Percentiles rank a stretch among this genome's conserved stretches.
Conservation (phyloP, 2,113 vertebrate species). For the Pimephales promelas region DNA sequence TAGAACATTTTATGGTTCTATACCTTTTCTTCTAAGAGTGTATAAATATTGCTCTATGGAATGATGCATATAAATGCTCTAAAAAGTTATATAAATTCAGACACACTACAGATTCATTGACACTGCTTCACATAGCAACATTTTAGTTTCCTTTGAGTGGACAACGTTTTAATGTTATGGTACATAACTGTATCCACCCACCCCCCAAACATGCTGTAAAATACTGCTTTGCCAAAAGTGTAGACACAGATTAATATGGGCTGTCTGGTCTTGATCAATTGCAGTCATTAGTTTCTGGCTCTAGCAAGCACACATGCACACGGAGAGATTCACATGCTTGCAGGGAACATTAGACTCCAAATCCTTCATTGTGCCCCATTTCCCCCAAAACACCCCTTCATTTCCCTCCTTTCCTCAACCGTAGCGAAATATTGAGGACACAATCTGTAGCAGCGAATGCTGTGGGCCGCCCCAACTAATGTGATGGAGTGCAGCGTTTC, state of each 20-base stretch:
- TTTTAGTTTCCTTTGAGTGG: not conserved
- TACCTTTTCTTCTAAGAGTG: no score
- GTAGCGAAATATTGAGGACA: constrained; percentile 4
- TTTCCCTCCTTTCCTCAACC: constrained; percentile 9
- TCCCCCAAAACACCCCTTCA: constrained; percentile 44
- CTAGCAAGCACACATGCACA: constrained; percentile 27
- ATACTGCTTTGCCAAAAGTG: not conserved
- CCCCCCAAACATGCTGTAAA: not conserved
- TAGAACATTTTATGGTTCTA: no score
- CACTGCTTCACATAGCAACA: not conserved
- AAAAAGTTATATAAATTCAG: not conserved
- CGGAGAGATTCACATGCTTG: constrained; percentile 39
- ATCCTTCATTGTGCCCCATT: constrained; percentile 75
- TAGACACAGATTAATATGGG: constrained; percentile 49
- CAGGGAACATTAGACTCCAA: constrained; percentile 60
- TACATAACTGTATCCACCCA: not conserved
- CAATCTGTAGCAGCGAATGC: not conserved
- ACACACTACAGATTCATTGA: not conserved
- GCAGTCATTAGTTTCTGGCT: constrained; percentile 46
- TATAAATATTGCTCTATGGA: not conserved
- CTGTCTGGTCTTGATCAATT: constrained; percentile 53
- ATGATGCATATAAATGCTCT: not conserved
- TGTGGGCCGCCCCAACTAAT: not conserved
- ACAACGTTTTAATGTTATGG: no score
- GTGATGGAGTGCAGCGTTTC: constrained; percentile 3